Evolutionary conservation across 2,113 vertebrate genomes (phyloP).

Genomic region (Lichenostomus cassidix): DNA sequence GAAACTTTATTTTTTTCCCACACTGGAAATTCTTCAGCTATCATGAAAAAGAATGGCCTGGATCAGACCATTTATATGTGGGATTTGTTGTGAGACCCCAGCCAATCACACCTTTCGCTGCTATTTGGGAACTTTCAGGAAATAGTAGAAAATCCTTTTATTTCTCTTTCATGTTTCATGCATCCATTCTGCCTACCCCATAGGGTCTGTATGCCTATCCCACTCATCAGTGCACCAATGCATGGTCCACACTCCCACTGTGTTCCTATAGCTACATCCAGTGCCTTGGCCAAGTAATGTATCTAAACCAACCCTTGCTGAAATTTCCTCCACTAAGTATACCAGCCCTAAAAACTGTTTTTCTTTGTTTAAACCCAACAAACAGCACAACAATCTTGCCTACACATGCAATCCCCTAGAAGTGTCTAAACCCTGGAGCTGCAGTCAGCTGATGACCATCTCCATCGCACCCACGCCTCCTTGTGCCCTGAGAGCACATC

Average conservation of each 20-base stretch:
- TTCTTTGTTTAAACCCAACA: neutral
- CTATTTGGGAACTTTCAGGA: neutral
- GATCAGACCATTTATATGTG: neutral
- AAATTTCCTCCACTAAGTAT: neutral
- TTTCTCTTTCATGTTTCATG: neutral
- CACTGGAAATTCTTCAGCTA: neutral
- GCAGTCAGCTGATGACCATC: neutral
- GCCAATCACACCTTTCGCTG: neutral
- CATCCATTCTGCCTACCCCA: neutral
- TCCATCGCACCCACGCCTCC: neutral
- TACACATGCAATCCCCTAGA: neutral
- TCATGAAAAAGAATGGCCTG: neutral
- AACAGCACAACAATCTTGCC: neutral
- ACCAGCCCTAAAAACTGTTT: neutral
- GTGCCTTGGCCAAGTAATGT: neutral
- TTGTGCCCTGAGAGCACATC: neutral
- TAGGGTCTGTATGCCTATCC: neutral
- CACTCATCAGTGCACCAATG: neutral
- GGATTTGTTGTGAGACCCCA: neutral
- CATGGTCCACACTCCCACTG: neutral
- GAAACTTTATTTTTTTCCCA: neutral
- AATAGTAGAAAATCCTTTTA: neutral
- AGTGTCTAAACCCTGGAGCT: neutral
- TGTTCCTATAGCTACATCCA: neutral
- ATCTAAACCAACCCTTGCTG: neutral